Conservation (phyloP, 1,140 invertebrate genomes). For the Mamestra configurata region DNA sequence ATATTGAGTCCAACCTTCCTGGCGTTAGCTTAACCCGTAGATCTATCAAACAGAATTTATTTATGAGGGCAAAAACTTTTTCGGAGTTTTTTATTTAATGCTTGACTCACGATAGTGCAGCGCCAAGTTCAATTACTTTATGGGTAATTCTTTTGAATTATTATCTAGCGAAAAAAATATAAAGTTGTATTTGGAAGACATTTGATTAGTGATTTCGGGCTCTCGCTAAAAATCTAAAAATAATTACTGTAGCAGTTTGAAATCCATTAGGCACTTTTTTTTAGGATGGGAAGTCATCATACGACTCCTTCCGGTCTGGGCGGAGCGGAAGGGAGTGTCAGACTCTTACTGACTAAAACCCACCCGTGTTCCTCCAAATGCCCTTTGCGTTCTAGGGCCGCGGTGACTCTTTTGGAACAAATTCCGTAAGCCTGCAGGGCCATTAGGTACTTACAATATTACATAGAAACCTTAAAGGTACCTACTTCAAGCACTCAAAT, state of each 20-base stretch:
- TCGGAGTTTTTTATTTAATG: not conserved
- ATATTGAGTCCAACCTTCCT: not conserved
- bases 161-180: not conserved
- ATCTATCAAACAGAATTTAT: constrained; percentile 2
- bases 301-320: no score
- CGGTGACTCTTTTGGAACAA: no score
- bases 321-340: no score
- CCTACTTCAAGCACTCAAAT: not conserved
- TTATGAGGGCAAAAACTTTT: not conserved
- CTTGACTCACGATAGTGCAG: not conserved
- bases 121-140: not conserved
- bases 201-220: not conserved
- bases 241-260: not conserved
- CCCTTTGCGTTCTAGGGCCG: no score
- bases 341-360: no score
- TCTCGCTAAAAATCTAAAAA: not conserved
- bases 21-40: not conserved
- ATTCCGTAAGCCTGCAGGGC: no score
- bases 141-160: not conserved
- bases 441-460: no score
- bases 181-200: not conserved
- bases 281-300: no score
- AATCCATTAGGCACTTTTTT: no score
- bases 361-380: no score
- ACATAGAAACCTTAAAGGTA: not conserved